Percentiles rank a stretch among this genome's conserved stretches.
Conservation (phyloP, 2,797 vertebrate genomes). For the Saxicola maurus region DNA sequence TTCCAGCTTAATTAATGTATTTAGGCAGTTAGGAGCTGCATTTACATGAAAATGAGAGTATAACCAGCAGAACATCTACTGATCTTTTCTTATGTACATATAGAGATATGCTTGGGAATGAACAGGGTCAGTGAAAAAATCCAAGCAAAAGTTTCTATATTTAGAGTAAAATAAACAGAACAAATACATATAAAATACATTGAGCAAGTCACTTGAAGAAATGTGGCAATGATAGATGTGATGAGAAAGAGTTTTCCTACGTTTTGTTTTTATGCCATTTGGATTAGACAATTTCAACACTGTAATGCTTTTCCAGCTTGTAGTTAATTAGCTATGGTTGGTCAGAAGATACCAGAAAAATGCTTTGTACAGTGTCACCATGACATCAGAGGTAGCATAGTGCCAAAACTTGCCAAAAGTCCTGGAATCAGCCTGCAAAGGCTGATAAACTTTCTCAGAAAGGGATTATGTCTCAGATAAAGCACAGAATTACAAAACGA, state of each 20-base stretch:
- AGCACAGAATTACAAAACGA: not conserved
- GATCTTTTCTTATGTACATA: not conserved
- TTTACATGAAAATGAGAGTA: constrained; percentile 36
- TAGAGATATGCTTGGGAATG: not conserved
- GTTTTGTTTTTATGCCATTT: not conserved
- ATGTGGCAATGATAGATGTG: not conserved
- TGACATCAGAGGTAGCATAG: not conserved
- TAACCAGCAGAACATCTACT: not conserved
- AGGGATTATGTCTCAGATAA: not conserved
- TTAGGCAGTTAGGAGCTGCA: not conserved
- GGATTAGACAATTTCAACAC: not conserved
- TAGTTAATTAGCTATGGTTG: not conserved
- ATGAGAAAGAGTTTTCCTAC: not conserved
- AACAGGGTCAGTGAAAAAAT: not conserved
- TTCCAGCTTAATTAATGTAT: constrained; percentile 31
- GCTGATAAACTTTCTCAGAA: constrained; percentile 6
- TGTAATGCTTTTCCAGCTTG: not conserved
- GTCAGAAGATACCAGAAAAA: not conserved
- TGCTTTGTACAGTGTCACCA: not conserved
- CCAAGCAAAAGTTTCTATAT: not conserved
- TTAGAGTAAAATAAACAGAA: not conserved
- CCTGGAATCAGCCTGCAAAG: not conserved
- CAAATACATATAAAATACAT: not conserved
- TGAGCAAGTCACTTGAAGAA: not conserved
- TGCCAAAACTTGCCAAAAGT: constrained; percentile 5